Conservation (phyloP, 2,113 vertebrate species). For the Vombatus ursinus region DNA sequence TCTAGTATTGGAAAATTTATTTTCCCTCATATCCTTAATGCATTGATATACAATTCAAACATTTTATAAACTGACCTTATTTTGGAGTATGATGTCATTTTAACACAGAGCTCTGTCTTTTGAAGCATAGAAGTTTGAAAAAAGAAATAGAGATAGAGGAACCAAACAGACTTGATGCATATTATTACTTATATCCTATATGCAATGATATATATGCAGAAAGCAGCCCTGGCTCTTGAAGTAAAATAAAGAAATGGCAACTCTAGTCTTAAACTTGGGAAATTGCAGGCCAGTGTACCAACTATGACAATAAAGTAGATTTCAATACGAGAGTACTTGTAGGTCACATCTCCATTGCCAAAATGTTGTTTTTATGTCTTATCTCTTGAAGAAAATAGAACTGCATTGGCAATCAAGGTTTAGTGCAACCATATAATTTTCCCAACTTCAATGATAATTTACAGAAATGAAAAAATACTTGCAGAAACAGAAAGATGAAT, state of each 20-base stretch:
- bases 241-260: background rate
- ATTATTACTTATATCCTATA: background rate
- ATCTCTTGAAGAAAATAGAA: background rate
- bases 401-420: background rate
- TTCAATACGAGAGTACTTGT: background rate
- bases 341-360: background rate
- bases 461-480: background rate
- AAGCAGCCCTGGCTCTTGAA: background rate
- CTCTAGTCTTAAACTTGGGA: background rate
- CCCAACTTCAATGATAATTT: background rate
- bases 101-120: background rate
- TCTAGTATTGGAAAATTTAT: too few relatives aligned
- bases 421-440: background rate
- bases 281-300: background rate
- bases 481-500: background rate
- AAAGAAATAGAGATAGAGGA: background rate
- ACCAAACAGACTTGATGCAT: background rate
- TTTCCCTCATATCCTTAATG: too few relatives aligned
- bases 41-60: background rate
- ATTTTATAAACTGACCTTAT: background rate
- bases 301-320: background rate
- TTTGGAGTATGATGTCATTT: background rate
- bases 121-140: background rate
- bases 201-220: background rate
- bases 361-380: background rate